Base-by-base conservation (phyloP, 2,888 invertebrate genomes). In the Idaea dimidiata region DNA sequence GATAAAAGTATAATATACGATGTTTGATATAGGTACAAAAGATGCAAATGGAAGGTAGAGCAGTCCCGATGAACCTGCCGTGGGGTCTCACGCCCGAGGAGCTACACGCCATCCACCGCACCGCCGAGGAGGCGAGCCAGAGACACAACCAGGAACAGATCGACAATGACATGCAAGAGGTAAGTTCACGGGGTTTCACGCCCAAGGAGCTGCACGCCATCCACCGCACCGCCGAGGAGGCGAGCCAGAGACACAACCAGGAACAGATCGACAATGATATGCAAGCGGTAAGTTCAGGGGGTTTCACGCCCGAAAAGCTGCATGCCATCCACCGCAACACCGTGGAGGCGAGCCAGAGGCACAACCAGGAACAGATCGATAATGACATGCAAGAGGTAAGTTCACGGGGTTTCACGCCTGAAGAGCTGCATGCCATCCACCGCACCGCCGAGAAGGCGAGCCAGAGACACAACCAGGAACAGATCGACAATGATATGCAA, bases 101-200 rank as follows among this genome's bases (percentile, higher is more conserved):
- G 69, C 66, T 92, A 70, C 87, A 87, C 69, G 86, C 80, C 65
- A 91, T 92, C 81, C 90, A 91, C 74, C 88, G 90, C 74, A 83
- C 86, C 33, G 89, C 88, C 0, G 87, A 90, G 74, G 87, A 91
- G 63, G 90, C 88, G 60, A 85, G 64, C 68, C 89, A 89, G 72
- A 86, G 82, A 60, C 85, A 84, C 56, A 86, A 87, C 60, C 87
- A 88, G 63, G 86, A 87, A 68, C 89, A 89, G 74, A 84, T 87
- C 56, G 91, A 92, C 76, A 91, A 86, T 63, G 92, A 91, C 63
- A 91, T 91, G 92, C 91, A 91, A 69, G 91, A 92, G 89, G 92
- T 91, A 75, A 0, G 24, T 24, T 3, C 24, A n/a, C n/a, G 91
- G 91, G 90, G 89, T 53, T 79, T 92, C 64, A 87, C 87, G 0